Evolutionary conservation across 2,113 vertebrate genomes (phyloP).

Genomic region (Ictalurus punctatus): DNA sequence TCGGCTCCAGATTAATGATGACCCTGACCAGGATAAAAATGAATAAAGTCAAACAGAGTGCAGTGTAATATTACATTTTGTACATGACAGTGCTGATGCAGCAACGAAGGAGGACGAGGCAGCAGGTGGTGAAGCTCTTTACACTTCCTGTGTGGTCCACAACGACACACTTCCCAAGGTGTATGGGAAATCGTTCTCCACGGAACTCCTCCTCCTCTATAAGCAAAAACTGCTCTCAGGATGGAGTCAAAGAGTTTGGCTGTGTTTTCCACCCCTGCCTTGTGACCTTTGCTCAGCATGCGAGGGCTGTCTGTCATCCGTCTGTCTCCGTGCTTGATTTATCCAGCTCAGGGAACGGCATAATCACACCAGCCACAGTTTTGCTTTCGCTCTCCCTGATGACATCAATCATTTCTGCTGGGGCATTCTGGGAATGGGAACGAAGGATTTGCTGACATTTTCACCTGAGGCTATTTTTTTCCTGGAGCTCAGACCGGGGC

Average conservation of each 20-base stretch:
- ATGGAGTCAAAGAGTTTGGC: conserved; percentile 26
- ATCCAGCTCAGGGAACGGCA: conserved; percentile 26
- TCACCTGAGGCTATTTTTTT: conserved; percentile 22
- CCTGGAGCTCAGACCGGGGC: background rate
- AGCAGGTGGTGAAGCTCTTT: conserved; percentile 12
- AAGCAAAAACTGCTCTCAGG: background rate
- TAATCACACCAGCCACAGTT: conserved; percentile 26
- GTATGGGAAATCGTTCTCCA: conserved; percentile 42
- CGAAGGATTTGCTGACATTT: conserved; percentile 33
- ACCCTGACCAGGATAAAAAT: background rate
- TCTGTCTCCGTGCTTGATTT: conserved; percentile 49
- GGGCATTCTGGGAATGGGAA: background rate
- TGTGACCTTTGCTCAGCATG: conserved; percentile 52
- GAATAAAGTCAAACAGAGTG: background rate
- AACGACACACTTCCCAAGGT: conserved; percentile 32
- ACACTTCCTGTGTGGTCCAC: conserved; percentile 43
- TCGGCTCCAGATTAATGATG: background rate
- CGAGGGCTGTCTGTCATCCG: conserved; percentile 54
- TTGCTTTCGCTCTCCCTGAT: conserved; percentile 35
- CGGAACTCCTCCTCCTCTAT: conserved; percentile 19
- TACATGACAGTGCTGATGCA: background rate
- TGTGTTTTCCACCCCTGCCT: conserved; percentile 39
- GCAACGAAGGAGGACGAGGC: background rate
- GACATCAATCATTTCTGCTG: conserved; percentile 37
- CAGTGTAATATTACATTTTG: background rate